Evolutionary conservation across 1,140 invertebrate species (phyloP).

Genomic region (Drosophila albomicans): DNA sequence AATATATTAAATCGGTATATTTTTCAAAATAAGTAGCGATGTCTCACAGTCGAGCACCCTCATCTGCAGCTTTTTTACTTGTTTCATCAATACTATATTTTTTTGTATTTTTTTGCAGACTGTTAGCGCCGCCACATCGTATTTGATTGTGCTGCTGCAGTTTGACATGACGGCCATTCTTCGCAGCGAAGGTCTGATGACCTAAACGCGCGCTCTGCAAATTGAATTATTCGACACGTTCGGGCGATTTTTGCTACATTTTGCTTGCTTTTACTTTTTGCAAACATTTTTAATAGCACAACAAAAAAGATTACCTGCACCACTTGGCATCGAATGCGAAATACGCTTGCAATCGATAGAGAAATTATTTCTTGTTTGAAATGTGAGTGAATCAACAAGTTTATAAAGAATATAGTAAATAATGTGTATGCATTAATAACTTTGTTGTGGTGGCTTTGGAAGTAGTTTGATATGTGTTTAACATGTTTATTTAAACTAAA

Average conservation of each 20-base stretch:
- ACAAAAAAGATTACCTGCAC: background rate
- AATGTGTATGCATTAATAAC: too few relatives aligned
- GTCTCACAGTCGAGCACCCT: too few relatives aligned
- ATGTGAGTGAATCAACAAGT: background rate
- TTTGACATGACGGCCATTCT: constrained; percentile 83
- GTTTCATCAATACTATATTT: background rate
- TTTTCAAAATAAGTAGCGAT: too few relatives aligned
- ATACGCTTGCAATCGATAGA: constrained; percentile 8
- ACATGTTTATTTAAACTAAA: too few relatives aligned
- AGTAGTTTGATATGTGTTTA: too few relatives aligned
- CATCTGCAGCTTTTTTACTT: background rate
- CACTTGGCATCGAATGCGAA: background rate
- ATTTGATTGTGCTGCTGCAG: constrained; percentile 83
- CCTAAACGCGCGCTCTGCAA: constrained; percentile 42
- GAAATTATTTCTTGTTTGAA: background rate
- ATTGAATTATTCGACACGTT: constrained; percentile 36
- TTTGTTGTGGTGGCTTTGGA: too few relatives aligned
- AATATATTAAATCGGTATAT: too few relatives aligned
- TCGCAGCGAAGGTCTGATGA: constrained; percentile 71
- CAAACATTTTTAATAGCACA: constrained; percentile 26
- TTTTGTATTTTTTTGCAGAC: constrained; percentile 64
- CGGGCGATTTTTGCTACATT: background rate
- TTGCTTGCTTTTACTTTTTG: constrained; percentile 5
- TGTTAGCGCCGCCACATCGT: constrained; percentile 83
- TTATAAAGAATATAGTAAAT: constrained; percentile 10